Evolutionary conservation across 2,888 invertebrate genomes (phyloP).

Genomic region (Meiosimyza platycephala): DNA sequence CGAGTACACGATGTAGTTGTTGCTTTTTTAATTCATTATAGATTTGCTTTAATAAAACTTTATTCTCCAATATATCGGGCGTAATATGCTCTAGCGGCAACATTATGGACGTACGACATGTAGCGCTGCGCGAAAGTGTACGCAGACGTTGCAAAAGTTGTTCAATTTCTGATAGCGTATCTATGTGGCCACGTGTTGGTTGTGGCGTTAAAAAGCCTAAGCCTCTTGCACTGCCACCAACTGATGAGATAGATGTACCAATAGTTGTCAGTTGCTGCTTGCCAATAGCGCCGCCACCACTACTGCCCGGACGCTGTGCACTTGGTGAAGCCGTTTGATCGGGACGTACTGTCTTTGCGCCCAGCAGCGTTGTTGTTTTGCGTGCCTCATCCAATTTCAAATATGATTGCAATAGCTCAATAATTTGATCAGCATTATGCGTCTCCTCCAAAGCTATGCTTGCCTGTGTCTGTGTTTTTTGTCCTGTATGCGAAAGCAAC

Average conservation of each 20-base stretch:
- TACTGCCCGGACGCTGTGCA: constrained; percentile 53
- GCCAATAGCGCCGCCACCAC: not conserved
- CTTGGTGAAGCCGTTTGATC: constrained; percentile 62
- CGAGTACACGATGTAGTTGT: constrained; percentile 60
- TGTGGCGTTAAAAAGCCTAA: constrained; percentile 47
- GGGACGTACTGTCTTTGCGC: constrained; percentile 59
- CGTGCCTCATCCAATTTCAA: constrained; percentile 55
- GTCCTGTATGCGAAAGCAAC: constrained; percentile 48
- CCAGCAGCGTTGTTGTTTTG: constrained; percentile 58
- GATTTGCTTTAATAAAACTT: constrained; percentile 74
- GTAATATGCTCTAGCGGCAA: constrained; percentile 74
- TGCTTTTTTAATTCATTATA: constrained; percentile 63
- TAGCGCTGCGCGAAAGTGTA: constrained; percentile 46
- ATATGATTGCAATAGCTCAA: constrained; percentile 57
- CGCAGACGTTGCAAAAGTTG: constrained; percentile 54
- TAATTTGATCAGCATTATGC: constrained; percentile 53
- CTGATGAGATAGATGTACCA: not conserved
- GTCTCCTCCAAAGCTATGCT: constrained; percentile 44
- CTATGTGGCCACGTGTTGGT: constrained; percentile 33
- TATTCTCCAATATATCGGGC: constrained; percentile 78
- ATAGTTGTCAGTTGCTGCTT: not conserved
- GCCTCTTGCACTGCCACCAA: constrained; percentile 37
- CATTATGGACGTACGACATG: constrained; percentile 44
- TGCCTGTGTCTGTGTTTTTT: constrained; percentile 34
- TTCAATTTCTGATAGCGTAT: constrained; percentile 47